phyloP scores from a whole-genome alignment of 2,888 invertebrate genomes.

The Limnephilus lunatus region DNA sequence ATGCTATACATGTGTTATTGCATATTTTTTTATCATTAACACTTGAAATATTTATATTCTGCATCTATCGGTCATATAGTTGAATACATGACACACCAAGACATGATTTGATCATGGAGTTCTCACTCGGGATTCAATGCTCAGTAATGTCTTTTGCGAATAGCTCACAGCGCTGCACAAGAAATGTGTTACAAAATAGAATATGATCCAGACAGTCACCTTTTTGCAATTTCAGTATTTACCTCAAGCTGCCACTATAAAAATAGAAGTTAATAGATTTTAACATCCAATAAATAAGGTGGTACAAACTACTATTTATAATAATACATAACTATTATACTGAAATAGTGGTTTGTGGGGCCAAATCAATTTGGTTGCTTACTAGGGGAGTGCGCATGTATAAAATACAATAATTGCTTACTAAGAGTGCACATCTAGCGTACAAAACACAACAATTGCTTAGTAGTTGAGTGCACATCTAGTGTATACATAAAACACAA shows the following conservation, averaged over 20 bases:
- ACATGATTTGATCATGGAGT: not conserved
- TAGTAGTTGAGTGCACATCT: not conserved
- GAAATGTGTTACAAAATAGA: not conserved
- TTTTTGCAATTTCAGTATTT: not conserved
- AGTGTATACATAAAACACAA: not conserved
- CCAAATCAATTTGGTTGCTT: not conserved
- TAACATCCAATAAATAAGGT: not conserved
- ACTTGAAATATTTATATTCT: not conserved
- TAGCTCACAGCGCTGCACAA: not conserved
- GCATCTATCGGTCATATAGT: not conserved
- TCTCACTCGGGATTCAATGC: not conserved
- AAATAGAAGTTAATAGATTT: not conserved
- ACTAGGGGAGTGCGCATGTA: not conserved
- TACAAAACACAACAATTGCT: not conserved
- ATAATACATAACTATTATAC: not conserved
- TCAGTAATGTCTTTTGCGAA: not conserved
- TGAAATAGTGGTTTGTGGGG: too few relatives aligned
- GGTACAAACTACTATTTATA: not conserved
- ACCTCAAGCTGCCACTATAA: not conserved
- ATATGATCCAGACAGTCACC: not conserved
- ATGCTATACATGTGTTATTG: slow-evolving; percentile 34
- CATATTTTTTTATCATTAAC: not conserved
- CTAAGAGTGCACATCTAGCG: not conserved
- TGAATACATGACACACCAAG: not conserved
- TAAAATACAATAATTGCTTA: not conserved